Evolutionary conservation across 1,140 invertebrate genomes (phyloP), one percentile per base, ranked within the genome.

Genomic region (Listronotus oregonensis): DNA sequence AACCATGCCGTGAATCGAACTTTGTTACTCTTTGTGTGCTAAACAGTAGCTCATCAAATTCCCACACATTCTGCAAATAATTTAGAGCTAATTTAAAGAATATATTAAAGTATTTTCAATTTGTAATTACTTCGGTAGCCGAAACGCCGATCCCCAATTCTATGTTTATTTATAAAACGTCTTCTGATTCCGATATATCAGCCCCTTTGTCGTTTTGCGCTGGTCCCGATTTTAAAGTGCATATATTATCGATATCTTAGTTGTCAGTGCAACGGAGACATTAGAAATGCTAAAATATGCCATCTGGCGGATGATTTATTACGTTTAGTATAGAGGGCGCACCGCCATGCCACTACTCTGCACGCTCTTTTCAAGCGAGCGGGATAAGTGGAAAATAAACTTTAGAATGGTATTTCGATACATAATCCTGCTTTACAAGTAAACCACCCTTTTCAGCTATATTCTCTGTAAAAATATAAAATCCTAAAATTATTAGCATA

Each of bases 211-310:
- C 63, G 63, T 65, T 65, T 65, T 65, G 63, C 55, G 51, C 66
- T 47, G 55, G 44, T 68, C 70, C 46, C 61, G 64, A 66, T 71
- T 76, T 76, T 73, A 72, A 76, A 75, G 71, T 73, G 76, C 75
- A 77, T 77, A 77, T 74, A 74, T 77, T 77, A 76, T 72, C 76
- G 75, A 77, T 77, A 77, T 77, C 76, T 76, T 71, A 62, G 69
- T 70, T 70, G 69, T 65, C 69, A 70, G 65, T 70, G 67, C 70
- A 64, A 72, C 72, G 68, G 66, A 70, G 72, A 70, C 76, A 77
- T 77, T 77, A 77, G 69, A 71, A 77, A 77, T 77, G 74, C 76
- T 76, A 77, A 77, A 77, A 77, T 77, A 77, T 77, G 75, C 76
- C 76, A 77, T 77, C 76, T 77, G 76, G 76, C 66, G 71, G 71